These are phyloP conservation scores for Myioborus melanocephalus DNA, from an alignment of 2,797 vertebrate genomes.

Conservation along the genomic window DNA sequence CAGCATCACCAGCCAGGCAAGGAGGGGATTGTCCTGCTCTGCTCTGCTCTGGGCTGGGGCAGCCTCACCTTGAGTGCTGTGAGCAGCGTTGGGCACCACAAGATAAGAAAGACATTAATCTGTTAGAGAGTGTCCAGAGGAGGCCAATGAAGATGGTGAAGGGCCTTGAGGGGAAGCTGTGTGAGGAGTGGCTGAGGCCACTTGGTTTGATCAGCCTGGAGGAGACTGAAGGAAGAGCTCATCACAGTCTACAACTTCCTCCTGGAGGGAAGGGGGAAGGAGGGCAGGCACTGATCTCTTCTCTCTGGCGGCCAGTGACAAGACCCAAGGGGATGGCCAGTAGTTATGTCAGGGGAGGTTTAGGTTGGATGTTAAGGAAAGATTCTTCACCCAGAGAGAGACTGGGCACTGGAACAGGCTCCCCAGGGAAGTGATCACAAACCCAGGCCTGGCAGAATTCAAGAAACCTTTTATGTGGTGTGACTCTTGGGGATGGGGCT, in stretches of 20 bases:
- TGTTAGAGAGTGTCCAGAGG: background rate
- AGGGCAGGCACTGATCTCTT: background rate
- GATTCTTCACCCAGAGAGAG: background rate
- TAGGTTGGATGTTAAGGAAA: background rate
- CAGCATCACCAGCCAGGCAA: fast-evolving
- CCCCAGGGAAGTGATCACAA: background rate
- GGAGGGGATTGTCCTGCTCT: background rate
- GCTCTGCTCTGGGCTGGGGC: background rate
- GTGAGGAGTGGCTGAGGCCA: fast-evolving
- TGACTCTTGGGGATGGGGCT: background rate
- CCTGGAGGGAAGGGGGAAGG: fast-evolving
- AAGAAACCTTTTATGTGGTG: fast-evolving
- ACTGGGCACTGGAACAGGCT: background rate
- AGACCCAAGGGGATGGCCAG: background rate
- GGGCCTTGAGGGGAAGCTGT: background rate
- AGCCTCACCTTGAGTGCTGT: fast-evolving
- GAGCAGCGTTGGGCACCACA: fast-evolving
- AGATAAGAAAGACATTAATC: background rate
- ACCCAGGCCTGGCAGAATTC: background rate
- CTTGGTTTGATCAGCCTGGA: background rate
- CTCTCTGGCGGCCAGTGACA: background rate
- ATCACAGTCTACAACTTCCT: background rate
- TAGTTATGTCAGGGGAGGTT: background rate
- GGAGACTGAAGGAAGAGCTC: background rate
- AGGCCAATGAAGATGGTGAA: background rate